Evolutionary conservation across 2,888 invertebrate species (phyloP).

Genomic region (Amiota communis): DNA sequence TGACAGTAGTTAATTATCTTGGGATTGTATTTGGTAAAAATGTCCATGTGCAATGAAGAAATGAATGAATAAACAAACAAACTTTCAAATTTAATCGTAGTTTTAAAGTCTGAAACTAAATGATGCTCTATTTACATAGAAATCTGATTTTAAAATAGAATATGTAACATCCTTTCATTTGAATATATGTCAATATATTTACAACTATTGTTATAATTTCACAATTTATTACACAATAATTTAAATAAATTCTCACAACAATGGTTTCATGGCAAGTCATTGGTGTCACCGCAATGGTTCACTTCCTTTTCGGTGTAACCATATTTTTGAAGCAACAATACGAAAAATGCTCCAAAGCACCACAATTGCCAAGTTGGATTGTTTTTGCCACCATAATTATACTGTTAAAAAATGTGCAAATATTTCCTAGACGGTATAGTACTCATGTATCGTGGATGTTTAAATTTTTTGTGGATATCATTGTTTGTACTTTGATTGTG

Average conservation of each 20-base stretch:
- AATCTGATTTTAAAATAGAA: neutral
- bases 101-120: neutral
- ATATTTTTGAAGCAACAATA: neutral
- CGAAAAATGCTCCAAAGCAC: neutral
- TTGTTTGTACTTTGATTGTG: neutral
- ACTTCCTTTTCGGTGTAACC: neutral
- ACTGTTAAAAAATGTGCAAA: neutral
- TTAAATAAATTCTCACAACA: neutral
- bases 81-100: slow-evolving; percentile 13
- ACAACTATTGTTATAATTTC: neutral
- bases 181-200: too few relatives aligned
- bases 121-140: too few relatives aligned
- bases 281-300: neutral
- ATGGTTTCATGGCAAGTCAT: neutral
- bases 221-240: too few relatives aligned
- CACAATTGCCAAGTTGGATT: neutral
- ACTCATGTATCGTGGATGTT: neutral
- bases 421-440: neutral
- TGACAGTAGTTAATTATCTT: slow-evolving; percentile 25
- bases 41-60: neutral
- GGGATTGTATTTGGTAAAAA: slow-evolving; percentile 17
- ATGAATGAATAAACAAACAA: neutral
- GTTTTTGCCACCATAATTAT: neutral
- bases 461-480: neutral
- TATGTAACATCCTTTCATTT: neutral